These are phyloP conservation scores for Cryptoleucopteryx plumbea DNA, from an alignment of 2,113 vertebrate genomes.

Conservation along the genomic window DNA sequence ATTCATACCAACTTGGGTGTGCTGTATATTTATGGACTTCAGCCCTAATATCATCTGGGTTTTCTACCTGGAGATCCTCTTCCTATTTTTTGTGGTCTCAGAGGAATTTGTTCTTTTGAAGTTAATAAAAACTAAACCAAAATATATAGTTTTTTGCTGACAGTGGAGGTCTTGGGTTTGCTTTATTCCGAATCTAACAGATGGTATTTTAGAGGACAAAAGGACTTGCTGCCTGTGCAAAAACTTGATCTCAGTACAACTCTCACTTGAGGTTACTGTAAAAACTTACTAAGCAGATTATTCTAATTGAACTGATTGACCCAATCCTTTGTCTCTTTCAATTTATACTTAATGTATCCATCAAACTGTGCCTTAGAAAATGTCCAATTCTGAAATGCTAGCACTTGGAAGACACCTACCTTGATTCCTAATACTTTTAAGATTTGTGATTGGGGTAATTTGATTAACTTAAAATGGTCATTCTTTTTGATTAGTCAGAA, in stretches of 20 bases:
- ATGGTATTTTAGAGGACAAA: conserved; percentile 30
- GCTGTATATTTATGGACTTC: neutral
- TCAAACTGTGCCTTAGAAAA: neutral
- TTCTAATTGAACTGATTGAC: conserved; percentile 4
- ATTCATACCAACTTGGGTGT: neutral
- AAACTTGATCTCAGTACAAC: neutral
- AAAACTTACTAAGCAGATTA: conserved; percentile 26
- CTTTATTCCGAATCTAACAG: conserved; percentile 1
- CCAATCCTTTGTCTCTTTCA: neutral
- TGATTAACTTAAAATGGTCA: neutral
- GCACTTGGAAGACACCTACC: neutral
- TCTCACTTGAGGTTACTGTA: neutral
- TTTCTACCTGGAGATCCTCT: neutral
- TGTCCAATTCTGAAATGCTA: neutral
- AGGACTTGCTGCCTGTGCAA: conserved; percentile 20
- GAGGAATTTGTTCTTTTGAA: neutral
- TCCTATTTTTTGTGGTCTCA: neutral
- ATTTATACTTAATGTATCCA: neutral
- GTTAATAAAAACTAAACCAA: neutral
- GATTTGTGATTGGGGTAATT: neutral
- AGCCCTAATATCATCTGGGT: neutral
- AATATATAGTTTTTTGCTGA: neutral
- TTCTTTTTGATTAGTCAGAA: neutral
- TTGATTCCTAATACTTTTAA: neutral
- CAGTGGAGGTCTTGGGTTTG: neutral